Percentiles rank a stretch among this genome's conserved stretches.
Conservation (phyloP, 2,888 invertebrate genomes). For the Drosophila nr. perissopoda region DNA sequence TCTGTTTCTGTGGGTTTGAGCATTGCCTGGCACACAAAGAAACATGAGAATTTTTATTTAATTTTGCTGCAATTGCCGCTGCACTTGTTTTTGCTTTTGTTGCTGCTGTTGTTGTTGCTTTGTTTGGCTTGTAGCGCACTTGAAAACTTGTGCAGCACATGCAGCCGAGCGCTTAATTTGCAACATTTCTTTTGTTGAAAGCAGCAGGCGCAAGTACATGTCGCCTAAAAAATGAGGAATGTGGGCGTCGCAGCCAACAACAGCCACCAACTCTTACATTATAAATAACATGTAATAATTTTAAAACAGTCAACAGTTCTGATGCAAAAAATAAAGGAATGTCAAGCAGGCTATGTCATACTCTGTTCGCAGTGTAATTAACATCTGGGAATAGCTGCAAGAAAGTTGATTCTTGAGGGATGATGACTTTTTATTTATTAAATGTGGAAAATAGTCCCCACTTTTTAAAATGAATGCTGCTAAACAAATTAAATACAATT, state of each 20-base stretch:
- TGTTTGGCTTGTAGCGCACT: slow-evolving; percentile 59
- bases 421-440: too few relatives aligned
- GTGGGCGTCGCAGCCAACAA: slow-evolving; percentile 16
- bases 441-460: too few relatives aligned
- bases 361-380: not conserved
- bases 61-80: slow-evolving; percentile 57
- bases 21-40: slow-evolving; percentile 45
- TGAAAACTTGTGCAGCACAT: slow-evolving; percentile 65
- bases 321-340: slow-evolving; percentile 22
- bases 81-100: slow-evolving; percentile 35
- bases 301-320: slow-evolving; percentile 53
- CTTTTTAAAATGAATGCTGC: too few relatives aligned
- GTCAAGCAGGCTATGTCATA: not conserved
- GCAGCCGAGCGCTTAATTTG: slow-evolving; percentile 78
- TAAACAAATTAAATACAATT: too few relatives aligned
- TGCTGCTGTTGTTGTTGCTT: slow-evolving; percentile 42
- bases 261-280: slow-evolving; percentile 61
- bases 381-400: not conserved
- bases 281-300: slow-evolving; percentile 80
- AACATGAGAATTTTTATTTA: slow-evolving; percentile 72
- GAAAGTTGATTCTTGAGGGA: not conserved
- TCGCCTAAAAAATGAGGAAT: slow-evolving; percentile 45
- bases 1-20: slow-evolving; percentile 25
- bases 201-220: slow-evolving; percentile 59
- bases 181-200: slow-evolving; percentile 78